Base-by-base conservation (phyloP, 2,113 vertebrate genomes). In the Rhinoptilus africanus region DNA sequence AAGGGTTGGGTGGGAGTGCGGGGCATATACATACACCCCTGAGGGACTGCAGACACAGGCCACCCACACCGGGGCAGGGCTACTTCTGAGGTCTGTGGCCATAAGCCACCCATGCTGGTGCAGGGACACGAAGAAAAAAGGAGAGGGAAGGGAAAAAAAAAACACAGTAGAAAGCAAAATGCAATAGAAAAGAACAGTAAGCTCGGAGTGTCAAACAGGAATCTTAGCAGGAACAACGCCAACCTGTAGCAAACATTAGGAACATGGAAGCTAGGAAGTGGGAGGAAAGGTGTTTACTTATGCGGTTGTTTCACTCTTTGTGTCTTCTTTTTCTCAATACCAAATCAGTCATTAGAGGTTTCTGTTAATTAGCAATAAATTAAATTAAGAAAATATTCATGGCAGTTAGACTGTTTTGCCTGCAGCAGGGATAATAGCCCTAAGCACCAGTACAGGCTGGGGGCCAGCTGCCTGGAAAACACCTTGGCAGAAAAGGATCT, bases 1-100 rank as follows among this genome's bases (percentile, higher is more conserved):
- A 5, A 27, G 21, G 14, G 43, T 32, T 17, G 16, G 17, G 32
- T 60, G 37, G 37, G 21, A 4, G 13, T 14, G 18, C 34, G 22
- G 14, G 14, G 19, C 9, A 54, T 8, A 6, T 16, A 3, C 1
- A 4, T 12, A 15, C 28, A 62, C 3, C 22, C 12, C 32, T 16
- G 51, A 68, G 47, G 37, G 32, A 28, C 26, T 39, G 37, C 6
- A 14, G 32, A 18, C 57, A 35, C 1, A 2, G 20, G 18, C 35
- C 60, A 28, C 43, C 23, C n/a, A 17, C 3, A 8, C 16, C 7
- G 4, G 48, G 23, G 18, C 20, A 32, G 34, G n/a, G 27, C 22
- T 35, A 72, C 8, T 24, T 22, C 39, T 32, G 50, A 63, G 10
- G 17, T 16, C 39, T 35, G 28, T 4, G 4, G n/a, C 10, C 60